Evolutionary conservation across 1,140 invertebrate species (phyloP).

Genomic region (Diorhabda carinulata): DNA sequence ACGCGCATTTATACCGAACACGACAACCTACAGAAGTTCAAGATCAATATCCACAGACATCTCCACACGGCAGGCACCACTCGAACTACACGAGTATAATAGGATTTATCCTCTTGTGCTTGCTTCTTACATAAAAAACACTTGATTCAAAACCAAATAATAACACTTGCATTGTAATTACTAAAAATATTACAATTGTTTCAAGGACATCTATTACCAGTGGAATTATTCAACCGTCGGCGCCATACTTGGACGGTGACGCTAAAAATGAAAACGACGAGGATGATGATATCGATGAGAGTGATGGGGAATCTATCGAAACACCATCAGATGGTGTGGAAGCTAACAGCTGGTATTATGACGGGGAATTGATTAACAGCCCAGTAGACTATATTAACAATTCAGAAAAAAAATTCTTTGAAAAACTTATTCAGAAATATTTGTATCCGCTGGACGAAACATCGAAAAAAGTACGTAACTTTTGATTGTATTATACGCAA

Average conservation of each 20-base stretch:
- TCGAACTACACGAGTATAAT: too few species aligned
- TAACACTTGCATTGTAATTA: too few species aligned
- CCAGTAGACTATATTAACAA: constrained; percentile 58
- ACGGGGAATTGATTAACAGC: constrained; percentile 59
- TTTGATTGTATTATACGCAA: neutral
- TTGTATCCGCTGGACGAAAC: constrained; percentile 66
- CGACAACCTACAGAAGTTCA: too few species aligned
- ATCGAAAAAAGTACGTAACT: constrained; percentile 34
- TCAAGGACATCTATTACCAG: too few species aligned
- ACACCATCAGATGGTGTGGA: constrained; percentile 33
- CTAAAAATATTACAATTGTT: too few species aligned
- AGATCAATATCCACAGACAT: too few species aligned
- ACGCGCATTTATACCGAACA: too few species aligned
- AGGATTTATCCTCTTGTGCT: too few species aligned
- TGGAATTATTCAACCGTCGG: too few species aligned
- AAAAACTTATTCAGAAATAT: constrained; percentile 68
- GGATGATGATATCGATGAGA: constrained; percentile 18
- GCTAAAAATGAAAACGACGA: neutral
- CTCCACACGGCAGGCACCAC: too few species aligned
- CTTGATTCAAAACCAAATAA: too few species aligned
- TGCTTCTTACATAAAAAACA: too few species aligned
- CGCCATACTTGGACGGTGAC: neutral
- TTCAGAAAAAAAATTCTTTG: constrained; percentile 69
- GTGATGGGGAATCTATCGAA: constrained; percentile 20
- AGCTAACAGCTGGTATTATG: constrained; percentile 62